Base-by-base conservation (phyloP, 2,113 vertebrate genomes). In the Melospiza georgiana region DNA sequence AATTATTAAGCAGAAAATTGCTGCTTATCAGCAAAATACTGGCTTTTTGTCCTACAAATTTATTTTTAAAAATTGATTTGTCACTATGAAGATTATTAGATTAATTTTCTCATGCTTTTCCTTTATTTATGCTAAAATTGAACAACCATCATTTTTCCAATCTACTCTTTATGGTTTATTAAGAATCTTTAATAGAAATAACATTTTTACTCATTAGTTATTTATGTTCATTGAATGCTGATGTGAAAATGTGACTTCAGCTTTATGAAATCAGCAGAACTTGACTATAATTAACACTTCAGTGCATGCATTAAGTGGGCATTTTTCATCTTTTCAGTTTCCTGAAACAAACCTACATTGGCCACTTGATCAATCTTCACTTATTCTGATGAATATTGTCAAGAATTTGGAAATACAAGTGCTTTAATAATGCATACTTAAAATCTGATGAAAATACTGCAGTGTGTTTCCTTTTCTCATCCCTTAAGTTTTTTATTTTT, bases 1-100 rank as follows among this genome's bases (percentile, higher is more conserved):
- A 97, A 94, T 94, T 94, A 93, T 95, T 96, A 96, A 96, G 87
- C 58, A 87, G 61, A 95, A 96, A 97, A 95, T 96, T 90, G 72
- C 65, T 73, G 30, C 37, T 96, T 95, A 95, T 96, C 78, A 95
- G 78, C 28, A 93, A 96, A 93, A 94, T 87, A 91, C 58, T 93
- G 94, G 16, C 39, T 87, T 97, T 95, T 92, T 31, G 52, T 95
- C 54, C 59, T 81, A 35, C 73, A 51, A 48, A 46, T 58, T 82
- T 71, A 89, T 87, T 93, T 96, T 89, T 2, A 30, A 62, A 10
- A 41, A 75, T 72, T 88, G 28, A 86, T 94, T 96, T 96, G 22
- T 92, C 58, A 85, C 44, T 74, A 49, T 54, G 48, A 92, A 83
- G 30, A 90, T 81, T 57, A 69, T 77, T 76, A 58, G 48, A 91